These are phyloP conservation scores for Peromyscus polionotus DNA, from an alignment of 2,113 vertebrate species.

Conservation along the genomic window DNA sequence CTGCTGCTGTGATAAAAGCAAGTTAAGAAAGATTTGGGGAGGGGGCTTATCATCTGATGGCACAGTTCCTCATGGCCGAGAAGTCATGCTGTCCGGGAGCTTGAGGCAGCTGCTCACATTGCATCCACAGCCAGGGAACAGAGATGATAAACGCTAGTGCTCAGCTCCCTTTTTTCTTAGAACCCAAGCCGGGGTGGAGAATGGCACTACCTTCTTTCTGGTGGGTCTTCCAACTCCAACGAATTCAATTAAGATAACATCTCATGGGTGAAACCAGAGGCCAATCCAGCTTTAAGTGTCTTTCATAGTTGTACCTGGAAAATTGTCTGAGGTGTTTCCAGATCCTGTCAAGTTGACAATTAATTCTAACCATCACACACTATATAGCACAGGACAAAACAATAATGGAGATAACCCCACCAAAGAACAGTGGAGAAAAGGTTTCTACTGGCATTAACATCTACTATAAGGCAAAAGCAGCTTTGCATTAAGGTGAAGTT, in stretches of 20 bases:
- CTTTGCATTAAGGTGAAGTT: background rate
- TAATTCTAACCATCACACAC: background rate
- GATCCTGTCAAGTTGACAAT: background rate
- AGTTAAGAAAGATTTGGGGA: background rate
- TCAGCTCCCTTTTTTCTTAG: background rate
- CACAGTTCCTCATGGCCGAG: too few relatives aligned
- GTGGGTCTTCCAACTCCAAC: background rate
- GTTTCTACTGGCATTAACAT: background rate
- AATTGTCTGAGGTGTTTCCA: background rate
- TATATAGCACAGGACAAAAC: too few relatives aligned
- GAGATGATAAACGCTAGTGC: too few relatives aligned
- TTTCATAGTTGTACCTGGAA: background rate
- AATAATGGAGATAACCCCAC: background rate
- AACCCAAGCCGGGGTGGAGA: too few relatives aligned
- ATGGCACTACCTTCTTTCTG: background rate
- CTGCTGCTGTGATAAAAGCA: background rate
- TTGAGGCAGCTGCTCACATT: background rate
- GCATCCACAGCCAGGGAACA: background rate
- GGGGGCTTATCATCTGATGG: too few relatives aligned
- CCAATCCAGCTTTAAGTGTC: background rate
- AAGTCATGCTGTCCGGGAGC: background rate
- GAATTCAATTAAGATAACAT: too few relatives aligned
- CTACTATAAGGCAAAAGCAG: background rate
- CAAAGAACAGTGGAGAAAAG: background rate
- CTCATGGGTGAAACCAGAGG: background rate